Evolutionary conservation across 1,140 invertebrate species (phyloP).

Genomic region (Halictus rubicundus): DNA sequence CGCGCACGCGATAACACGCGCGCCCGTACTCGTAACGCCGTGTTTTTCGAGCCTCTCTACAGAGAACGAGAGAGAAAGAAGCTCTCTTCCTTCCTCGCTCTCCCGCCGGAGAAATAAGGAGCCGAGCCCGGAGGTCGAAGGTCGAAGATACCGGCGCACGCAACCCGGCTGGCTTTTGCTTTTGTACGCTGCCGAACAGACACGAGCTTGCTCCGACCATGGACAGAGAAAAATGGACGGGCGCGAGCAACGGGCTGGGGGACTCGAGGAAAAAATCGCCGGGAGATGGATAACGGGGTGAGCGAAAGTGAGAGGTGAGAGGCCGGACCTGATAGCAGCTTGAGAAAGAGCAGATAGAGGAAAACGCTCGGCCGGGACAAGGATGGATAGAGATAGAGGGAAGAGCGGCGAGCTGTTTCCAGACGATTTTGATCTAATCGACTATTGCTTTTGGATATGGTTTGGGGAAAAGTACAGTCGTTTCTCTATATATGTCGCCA

Average conservation of each 20-base stretch:
- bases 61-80: no score
- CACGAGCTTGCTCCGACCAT: slow-evolving; percentile 14
- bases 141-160: slow-evolving; percentile 68
- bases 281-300: neutral
- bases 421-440: neutral
- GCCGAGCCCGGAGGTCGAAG: slow-evolving; percentile 55
- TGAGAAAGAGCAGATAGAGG: slow-evolving; percentile 10
- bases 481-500: no score
- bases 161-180: slow-evolving; percentile 57
- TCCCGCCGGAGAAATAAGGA: slow-evolving; percentile 58
- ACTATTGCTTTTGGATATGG: no score
- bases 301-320: neutral
- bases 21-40: slow-evolving; percentile 54
- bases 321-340: slow-evolving; percentile 1
- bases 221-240: slow-evolving; percentile 59
- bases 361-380: neutral
- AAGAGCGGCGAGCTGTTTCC: neutral
- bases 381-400: neutral
- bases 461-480: no score
- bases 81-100: neutral
- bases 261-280: slow-evolving; percentile 3
- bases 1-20: slow-evolving; percentile 71
- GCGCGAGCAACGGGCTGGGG: slow-evolving; percentile 24
- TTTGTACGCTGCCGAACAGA: slow-evolving; percentile 63
- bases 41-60: slow-evolving; percentile 63